phyloP scores from a whole-genome alignment of 2,888 invertebrate genomes.

The Acrobasis suavella region DNA sequence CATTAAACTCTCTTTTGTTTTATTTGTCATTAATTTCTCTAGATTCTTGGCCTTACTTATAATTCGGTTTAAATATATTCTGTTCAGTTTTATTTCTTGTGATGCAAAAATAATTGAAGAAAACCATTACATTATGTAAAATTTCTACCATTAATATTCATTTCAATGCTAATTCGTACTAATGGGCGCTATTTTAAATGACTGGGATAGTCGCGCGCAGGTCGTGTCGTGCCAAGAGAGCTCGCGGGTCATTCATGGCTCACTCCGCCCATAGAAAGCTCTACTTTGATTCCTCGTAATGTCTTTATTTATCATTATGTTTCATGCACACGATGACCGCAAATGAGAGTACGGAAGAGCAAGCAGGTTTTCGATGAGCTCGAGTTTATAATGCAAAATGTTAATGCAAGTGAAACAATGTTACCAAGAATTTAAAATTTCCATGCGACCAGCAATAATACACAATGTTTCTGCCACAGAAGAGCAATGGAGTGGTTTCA shows the following conservation, averaged over 20 bases:
- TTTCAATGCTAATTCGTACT: constrained; percentile 31
- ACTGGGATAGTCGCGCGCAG: constrained; percentile 48
- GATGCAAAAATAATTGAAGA: background rate
- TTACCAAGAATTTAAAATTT: constrained; percentile 30
- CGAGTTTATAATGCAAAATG: constrained; percentile 19
- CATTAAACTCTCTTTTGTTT: background rate
- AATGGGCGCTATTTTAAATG: constrained; percentile 48
- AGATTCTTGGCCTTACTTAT: background rate
- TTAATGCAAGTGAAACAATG: constrained; percentile 25
- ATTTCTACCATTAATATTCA: constrained; percentile 30
- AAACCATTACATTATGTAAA: constrained; percentile 13
- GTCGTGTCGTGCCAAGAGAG: constrained; percentile 58
- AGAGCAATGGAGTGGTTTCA: constrained; percentile 32
- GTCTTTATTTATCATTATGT: constrained; percentile 30
- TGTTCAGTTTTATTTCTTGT: background rate
- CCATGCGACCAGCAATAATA: constrained; percentile 34
- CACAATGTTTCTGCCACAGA: constrained; percentile 21
- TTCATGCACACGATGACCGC: constrained; percentile 7
- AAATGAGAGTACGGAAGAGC: constrained; percentile 15
- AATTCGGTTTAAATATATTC: background rate
- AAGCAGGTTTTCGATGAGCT: constrained; percentile 4
- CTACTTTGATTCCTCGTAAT: constrained; percentile 53
- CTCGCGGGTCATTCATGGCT: constrained; percentile 63
- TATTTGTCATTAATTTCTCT: constrained; percentile 4
- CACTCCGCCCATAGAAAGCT: constrained; percentile 63